Evolutionary conservation across 2,888 invertebrate species (phyloP).

Genomic region (Sarcophaga subvicina): DNA sequence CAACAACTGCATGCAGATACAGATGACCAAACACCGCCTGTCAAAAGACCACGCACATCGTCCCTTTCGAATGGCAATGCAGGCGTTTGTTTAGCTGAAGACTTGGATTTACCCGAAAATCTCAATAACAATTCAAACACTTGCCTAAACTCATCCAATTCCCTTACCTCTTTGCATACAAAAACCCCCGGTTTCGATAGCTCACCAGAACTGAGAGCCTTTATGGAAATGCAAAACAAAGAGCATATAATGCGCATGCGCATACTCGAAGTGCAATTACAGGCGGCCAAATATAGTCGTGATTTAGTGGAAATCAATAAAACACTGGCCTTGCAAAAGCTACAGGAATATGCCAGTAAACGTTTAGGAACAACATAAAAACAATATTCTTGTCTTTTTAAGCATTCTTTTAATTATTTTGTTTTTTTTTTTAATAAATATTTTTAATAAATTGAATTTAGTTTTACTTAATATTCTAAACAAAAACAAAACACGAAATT

Average conservation of each 20-base stretch:
- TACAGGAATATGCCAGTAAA: conserved; percentile 82
- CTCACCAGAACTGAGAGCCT: conserved; percentile 76
- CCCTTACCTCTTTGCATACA: conserved; percentile 32
- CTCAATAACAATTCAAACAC: conserved; percentile 57
- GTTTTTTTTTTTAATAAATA: conserved; percentile 15
- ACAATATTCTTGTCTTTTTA: conserved; percentile 6
- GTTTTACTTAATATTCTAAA: conserved; percentile 34
- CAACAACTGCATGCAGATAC: conserved; percentile 73
- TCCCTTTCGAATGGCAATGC: conserved; percentile 70
- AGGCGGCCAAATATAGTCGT: conserved; percentile 82
- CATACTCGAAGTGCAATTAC: conserved; percentile 81
- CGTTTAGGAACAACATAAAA: conserved; percentile 78
- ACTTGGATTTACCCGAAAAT: conserved; percentile 61
- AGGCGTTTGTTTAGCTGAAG: conserved; percentile 18
- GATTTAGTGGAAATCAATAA: conserved; percentile 85
- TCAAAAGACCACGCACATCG: conserved; percentile 77
- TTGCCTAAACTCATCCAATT: conserved; percentile 40
- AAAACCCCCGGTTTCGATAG: conserved; percentile 56
- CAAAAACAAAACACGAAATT: conserved; percentile 17
- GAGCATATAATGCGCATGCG: conserved; percentile 82
- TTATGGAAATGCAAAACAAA: conserved; percentile 82
- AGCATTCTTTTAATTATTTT: background rate
- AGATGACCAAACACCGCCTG: conserved; percentile 74
- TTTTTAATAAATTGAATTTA: conserved; percentile 34
- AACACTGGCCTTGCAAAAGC: conserved; percentile 84